These are phyloP conservation scores for Dendrophyllia cribrosa DNA, from an alignment of 64 coral and sea anemone genomes.

Conservation along the genomic window DNA sequence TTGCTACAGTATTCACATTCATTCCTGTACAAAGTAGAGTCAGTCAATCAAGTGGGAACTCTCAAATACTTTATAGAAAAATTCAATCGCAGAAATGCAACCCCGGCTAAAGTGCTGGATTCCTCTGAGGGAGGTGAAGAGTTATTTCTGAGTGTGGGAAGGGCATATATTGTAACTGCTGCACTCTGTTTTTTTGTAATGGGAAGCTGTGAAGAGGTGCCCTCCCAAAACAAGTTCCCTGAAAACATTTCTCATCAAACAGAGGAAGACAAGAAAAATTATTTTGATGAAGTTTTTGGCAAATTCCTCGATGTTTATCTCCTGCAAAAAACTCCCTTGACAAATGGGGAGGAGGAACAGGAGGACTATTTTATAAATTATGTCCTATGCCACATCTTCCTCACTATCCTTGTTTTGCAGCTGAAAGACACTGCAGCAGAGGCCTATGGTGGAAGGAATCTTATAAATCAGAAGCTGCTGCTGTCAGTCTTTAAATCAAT, in stretches of 20 bases:
- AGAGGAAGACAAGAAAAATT: slow-evolving; percentile 53
- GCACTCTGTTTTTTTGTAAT: slow-evolving; percentile 68
- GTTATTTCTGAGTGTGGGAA: slow-evolving; percentile 77
- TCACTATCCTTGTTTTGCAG: slow-evolving; percentile 68
- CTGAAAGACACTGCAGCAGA: slow-evolving; percentile 81
- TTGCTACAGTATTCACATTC: background rate
- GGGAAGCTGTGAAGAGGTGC: slow-evolving; percentile 31
- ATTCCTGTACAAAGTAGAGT: slow-evolving; percentile 47
- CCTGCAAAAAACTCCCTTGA: slow-evolving; percentile 54
- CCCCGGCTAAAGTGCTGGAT: slow-evolving; percentile 52
- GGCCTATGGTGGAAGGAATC: slow-evolving; percentile 72
- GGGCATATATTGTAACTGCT: slow-evolving; percentile 50
- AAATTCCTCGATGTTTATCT: slow-evolving; percentile 73
- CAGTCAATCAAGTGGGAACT: slow-evolving; percentile 57
- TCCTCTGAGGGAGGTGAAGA: slow-evolving; percentile 77
- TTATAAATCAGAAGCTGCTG: slow-evolving; percentile 70
- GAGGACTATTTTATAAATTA: slow-evolving; percentile 82
- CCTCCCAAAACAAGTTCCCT: slow-evolving; percentile 40
- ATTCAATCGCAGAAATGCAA: slow-evolving; percentile 74
- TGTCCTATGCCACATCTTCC: slow-evolving; percentile 77
- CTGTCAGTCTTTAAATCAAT: slow-evolving; percentile 80
- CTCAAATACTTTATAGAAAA: slow-evolving; percentile 78
- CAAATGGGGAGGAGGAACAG: background rate
- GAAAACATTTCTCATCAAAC: slow-evolving; percentile 20
- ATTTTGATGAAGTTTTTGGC: slow-evolving; percentile 62